These are phyloP conservation scores for Anoplius nigerrimus DNA, from an alignment of 2,888 invertebrate species.

Conservation along the genomic window DNA sequence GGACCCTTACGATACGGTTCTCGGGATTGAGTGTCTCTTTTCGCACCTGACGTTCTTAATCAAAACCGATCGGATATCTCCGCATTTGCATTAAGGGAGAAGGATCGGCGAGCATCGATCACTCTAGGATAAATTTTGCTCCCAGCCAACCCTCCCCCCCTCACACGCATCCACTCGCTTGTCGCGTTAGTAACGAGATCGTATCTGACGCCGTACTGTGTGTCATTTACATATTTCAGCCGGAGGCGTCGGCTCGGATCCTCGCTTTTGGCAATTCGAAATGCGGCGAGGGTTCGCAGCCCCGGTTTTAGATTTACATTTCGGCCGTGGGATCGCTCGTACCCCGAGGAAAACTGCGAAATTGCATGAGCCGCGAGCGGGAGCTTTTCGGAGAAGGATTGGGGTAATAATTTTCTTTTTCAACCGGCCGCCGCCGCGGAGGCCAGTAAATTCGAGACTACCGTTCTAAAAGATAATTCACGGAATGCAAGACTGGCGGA, in stretches of 20 bases:
- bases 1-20: too few relatives aligned
- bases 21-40: too few relatives aligned
- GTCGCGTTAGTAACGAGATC: constrained; percentile 63
- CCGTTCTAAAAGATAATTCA: too few relatives aligned
- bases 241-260: constrained; percentile 57
- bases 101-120: constrained; percentile 34
- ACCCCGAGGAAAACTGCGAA: constrained; percentile 37
- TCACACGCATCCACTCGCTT: constrained; percentile 4
- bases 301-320: constrained; percentile 64
- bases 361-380: too few relatives aligned
- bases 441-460: too few relatives aligned
- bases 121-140: constrained; percentile 42
- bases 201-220: constrained; percentile 62
- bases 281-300: constrained; percentile 46
- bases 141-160: neutral
- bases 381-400: too few relatives aligned
- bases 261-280: constrained; percentile 59
- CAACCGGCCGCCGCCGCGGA: too few relatives aligned
- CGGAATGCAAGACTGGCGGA: too few relatives aligned
- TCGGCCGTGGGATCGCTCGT: constrained; percentile 36
- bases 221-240: constrained; percentile 71
- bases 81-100: neutral
- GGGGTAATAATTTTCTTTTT: neutral
- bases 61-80: too few relatives aligned
- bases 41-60: too few relatives aligned